Evolutionary conservation across 2,888 invertebrate species (phyloP).

Genomic region (Acleris literana): DNA sequence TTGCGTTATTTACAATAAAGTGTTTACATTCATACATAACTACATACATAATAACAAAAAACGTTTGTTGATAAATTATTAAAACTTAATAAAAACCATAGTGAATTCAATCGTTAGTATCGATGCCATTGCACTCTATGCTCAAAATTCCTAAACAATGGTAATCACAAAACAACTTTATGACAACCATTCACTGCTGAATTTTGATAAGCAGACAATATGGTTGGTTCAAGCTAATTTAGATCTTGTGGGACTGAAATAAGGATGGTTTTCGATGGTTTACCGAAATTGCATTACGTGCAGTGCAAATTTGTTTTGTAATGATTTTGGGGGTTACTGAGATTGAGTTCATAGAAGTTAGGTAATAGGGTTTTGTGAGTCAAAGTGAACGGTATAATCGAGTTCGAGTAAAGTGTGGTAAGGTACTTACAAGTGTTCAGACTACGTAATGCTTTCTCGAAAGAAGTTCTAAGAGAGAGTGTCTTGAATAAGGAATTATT

Average conservation of each 20-base stretch:
- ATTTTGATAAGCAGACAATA: background rate
- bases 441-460: background rate
- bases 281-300: no score
- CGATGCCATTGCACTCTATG: no score
- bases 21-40: no score
- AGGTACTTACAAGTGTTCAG: background rate
- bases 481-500: background rate
- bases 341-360: constrained; percentile 17
- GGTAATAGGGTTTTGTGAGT: constrained; percentile 6
- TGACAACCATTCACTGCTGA: background rate
- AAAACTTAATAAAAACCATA: no score
- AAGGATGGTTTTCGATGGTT: background rate
- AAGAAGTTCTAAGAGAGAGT: background rate
- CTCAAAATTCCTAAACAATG: no score
- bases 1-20: no score
- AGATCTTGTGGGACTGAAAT: background rate
- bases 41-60: no score
- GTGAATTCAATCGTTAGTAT: no score
- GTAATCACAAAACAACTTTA: no score
- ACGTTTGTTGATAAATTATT: no score
- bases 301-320: constrained; percentile 13
- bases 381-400: background rate
- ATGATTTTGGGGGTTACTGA: constrained; percentile 1
- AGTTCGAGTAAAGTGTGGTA: background rate
- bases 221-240: background rate